Conservation (phyloP, 2,113 vertebrate genomes). For the Todiramphus chloris region DNA sequence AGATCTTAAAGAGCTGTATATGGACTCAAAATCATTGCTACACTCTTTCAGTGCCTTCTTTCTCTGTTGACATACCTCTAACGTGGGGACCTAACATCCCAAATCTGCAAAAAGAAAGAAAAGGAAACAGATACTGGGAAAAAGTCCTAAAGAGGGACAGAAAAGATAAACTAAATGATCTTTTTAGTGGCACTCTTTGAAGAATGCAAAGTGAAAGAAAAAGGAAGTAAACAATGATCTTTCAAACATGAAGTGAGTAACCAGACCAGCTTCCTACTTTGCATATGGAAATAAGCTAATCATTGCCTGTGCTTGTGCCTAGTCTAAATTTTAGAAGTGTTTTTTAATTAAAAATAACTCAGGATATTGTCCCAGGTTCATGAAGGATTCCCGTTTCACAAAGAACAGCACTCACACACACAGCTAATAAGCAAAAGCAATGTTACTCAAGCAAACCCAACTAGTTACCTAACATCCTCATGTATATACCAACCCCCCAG, state of each 20-base stretch:
- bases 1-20: background rate
- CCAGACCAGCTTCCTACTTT: background rate
- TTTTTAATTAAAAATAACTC: background rate
- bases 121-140: background rate
- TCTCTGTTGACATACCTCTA: background rate
- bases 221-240: background rate
- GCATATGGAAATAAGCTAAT: background rate
- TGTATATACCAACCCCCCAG: too few relatives aligned
- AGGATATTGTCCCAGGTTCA: background rate
- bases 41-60: background rate
- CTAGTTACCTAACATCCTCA: too few relatives aligned
- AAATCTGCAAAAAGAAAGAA: background rate
- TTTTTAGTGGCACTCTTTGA: background rate
- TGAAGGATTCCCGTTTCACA: too few relatives aligned
- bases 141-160: background rate
- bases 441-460: too few relatives aligned
- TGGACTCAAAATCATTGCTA: background rate
- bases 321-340: background rate
- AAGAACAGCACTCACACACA: too few relatives aligned
- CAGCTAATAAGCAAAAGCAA: too few relatives aligned
- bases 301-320: background rate
- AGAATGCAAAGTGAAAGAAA: background rate
- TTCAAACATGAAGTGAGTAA: background rate
- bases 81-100: accelerated
- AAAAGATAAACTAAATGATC: background rate